Evolutionary conservation across 2,888 invertebrate genomes (phyloP).

Genomic region (Sesamia inferens): DNA sequence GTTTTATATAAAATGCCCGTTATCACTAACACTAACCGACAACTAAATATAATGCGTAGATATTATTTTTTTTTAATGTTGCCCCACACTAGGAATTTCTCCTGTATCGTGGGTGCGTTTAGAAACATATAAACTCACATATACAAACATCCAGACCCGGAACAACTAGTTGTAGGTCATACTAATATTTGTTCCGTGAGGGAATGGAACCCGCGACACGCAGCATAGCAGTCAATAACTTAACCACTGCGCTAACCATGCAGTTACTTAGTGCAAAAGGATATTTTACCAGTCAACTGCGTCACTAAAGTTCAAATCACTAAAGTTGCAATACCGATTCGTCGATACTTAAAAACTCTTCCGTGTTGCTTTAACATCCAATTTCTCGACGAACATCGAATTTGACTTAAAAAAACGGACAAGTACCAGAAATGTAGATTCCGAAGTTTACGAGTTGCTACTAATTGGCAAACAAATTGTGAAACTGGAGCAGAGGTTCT

Average conservation of each 20-base stretch:
- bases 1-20: background rate
- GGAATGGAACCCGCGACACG: too few species aligned
- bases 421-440: background rate
- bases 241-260: too few species aligned
- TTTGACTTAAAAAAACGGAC: background rate
- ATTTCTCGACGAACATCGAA: background rate
- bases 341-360: background rate
- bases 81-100: too few species aligned
- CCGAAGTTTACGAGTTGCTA: background rate
- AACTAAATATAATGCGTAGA: background rate
- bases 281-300: background rate
- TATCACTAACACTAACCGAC: background rate
- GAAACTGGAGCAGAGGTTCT: background rate
- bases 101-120: too few species aligned
- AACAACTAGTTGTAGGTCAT: too few species aligned
- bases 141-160: too few species aligned
- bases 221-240: too few species aligned
- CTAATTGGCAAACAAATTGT: background rate
- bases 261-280: background rate
- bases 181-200: too few species aligned
- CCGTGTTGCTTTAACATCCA: background rate
- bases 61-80: background rate
- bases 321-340: background rate
- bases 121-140: too few species aligned
- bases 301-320: background rate